Evolutionary conservation across 1,140 invertebrate species (phyloP), one percentile per base, ranked within the genome.

Genomic region (Drosophila sulfurigaster): DNA sequence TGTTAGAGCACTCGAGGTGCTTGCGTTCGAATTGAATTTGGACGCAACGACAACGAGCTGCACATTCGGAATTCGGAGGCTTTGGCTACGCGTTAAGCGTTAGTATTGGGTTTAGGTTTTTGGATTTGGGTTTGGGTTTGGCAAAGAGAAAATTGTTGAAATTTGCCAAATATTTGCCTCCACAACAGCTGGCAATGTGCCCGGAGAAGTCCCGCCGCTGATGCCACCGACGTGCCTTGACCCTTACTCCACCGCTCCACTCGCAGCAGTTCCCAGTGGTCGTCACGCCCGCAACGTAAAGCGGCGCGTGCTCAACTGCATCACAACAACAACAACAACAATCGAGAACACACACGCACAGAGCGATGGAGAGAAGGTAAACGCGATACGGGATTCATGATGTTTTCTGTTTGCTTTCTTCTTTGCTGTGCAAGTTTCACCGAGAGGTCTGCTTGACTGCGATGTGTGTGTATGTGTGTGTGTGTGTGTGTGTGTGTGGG

Each of bases 221-320:
- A n/a, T 10, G 11, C 16, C 49, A 8, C 5, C 11, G 5, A n/a
- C 32, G 15, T n/a, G 2, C 30, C 13, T 8, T 32, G 49, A 51
- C 49, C 49, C 20, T n/a, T n/a, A 32, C 3, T 49, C 20, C 11
- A 20, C 20, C 20, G 16, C 16, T 16, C 1, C 1, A 16, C 16
- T 25, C 20, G 20, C 20, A 25, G 1, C 45, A 41, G 54, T 46
- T 71, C 16, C 13, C 49, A 48, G 48, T 62, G 48, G 13, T 43
- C 82, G 79, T 88, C 83, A 87, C 83, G 85, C 82, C 64, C 78
- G 80, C 76, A 89, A 83, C 85, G 78, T 81, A 80, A 78, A 78
- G 83, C 78, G 77, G 78, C 70, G 85, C 83, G 83, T 88, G 83
- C 81, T 83, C 65, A 49, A 75, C 77, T 88, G 85, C 83, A 89